Conservation (phyloP, 2,888 invertebrate species). For the Trichacis sp. region DNA sequence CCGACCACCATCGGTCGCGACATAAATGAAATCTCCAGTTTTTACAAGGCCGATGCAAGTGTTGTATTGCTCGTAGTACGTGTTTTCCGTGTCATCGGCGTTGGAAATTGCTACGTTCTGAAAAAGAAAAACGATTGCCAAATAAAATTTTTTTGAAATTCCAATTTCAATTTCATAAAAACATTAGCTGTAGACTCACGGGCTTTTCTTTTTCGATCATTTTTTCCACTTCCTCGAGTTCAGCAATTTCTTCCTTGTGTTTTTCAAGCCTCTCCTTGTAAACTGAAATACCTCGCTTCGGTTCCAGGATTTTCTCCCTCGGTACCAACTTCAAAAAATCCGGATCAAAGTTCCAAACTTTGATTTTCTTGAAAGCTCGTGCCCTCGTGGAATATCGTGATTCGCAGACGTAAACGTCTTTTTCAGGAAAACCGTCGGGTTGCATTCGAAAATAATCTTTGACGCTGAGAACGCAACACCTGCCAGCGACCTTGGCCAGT, state of each 20-base stretch:
- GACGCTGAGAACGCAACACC: conserved; percentile 93
- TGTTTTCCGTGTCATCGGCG: conserved; percentile 80
- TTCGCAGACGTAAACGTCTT: conserved; percentile 97
- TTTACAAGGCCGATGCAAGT: conserved; percentile 86
- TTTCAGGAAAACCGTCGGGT: conserved; percentile 89
- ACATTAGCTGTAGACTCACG: too few relatives aligned
- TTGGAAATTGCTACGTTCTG: conserved; percentile 85
- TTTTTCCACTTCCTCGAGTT: conserved; percentile 85
- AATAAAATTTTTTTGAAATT: too few relatives aligned
- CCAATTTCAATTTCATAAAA: too few relatives aligned
- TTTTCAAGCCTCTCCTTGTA: conserved; percentile 92
- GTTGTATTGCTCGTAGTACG: conserved; percentile 94
- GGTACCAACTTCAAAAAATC: conserved; percentile 76
- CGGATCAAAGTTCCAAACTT: conserved; percentile 79
- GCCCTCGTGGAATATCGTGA: conserved; percentile 90
- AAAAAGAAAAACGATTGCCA: conserved; percentile 49
- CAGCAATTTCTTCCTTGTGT: conserved; percentile 89
- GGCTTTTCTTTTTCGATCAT: conserved; percentile 88
- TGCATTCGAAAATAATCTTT: conserved; percentile 92
- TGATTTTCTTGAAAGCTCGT: conserved; percentile 94
- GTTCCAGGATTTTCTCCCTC: conserved; percentile 82
- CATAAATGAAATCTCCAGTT: conserved; percentile 95
- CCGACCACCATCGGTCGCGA: conserved; percentile 89
- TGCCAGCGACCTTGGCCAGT: conserved; percentile 85
- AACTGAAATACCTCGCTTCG: conserved; percentile 90